Conservation (phyloP, 2,888 invertebrate species). For the Idaea aversata region DNA sequence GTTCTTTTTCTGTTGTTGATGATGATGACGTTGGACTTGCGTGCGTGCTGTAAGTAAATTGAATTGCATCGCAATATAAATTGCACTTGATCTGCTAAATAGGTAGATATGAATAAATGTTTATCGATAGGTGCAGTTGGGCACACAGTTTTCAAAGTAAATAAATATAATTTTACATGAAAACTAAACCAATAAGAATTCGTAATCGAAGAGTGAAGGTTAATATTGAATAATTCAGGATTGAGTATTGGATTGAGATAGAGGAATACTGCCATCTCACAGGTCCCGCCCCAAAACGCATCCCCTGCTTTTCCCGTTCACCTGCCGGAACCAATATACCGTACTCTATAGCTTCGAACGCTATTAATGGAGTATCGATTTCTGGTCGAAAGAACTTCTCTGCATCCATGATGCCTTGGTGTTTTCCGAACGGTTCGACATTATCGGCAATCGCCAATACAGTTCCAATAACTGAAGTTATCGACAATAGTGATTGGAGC, state of each 20-base stretch:
- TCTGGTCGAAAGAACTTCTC: slow-evolving; percentile 68
- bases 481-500: slow-evolving; percentile 22
- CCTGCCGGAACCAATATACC: slow-evolving; percentile 65
- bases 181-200: neutral
- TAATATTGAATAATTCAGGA: neutral
- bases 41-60: neutral
- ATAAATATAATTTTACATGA: neutral
- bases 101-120: neutral
- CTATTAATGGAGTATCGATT: slow-evolving; percentile 77
- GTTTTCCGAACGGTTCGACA: slow-evolving; percentile 79
- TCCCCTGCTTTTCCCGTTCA: slow-evolving; percentile 37
- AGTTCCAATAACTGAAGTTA: slow-evolving; percentile 54
- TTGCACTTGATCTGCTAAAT: neutral
- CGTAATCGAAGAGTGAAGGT: neutral
- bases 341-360: slow-evolving; percentile 63
- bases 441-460: slow-evolving; percentile 79
- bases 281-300: slow-evolving; percentile 41
- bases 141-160: neutral
- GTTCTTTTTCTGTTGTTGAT: slow-evolving; percentile 20
- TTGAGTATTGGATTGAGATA: neutral
- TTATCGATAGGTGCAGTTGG: neutral
- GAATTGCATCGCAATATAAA: neutral
- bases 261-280: slow-evolving; percentile 42
- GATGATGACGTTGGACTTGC: slow-evolving; percentile 4
- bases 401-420: slow-evolving; percentile 68